Evolutionary conservation across 2,113 vertebrate genomes (phyloP), one percentile per base, ranked within the genome.

Genomic region (Emberiza fucata): DNA sequence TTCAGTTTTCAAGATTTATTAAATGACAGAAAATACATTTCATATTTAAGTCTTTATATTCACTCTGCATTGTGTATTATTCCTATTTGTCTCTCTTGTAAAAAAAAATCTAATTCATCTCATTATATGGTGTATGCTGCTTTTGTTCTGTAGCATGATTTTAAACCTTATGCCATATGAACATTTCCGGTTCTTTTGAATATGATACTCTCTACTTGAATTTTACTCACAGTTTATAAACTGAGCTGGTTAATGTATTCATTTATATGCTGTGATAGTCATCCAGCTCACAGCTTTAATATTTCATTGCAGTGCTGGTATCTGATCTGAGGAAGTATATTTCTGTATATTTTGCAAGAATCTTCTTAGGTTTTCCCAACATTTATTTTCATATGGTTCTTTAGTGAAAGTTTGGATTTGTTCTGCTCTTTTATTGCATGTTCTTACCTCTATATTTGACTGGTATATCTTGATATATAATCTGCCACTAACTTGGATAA

Each of bases 211-310:
- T 59, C n/a, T 59, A 81, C 65, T 81, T 76, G 63, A 93, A 90
- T 92, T 88, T 86, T 91, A 54, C 39, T 80, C 59, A 68, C 8
- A 80, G 33, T 73, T 93, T 93, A 77, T 94, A 95, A 95, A 88
- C 54, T 68, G 44, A 82, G 51, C 2, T 92, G 40, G 76, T 78
- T 96, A 92, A 68, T 50, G 19, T 71, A 86, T 92, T 93, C 29
- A 78, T 94, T 93, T 83, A 75, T 83, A 75, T 88, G 42, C 68
- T 70, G 56, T 81, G 60, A 86, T 69, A 81, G 20, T 71, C 40
- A 83, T 93, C 60, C 64, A 81, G 28, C 35, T 96, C 81, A 90
- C 78, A 86, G 54, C 40, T 96, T 83, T 92, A 92, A 25, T 92
- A 90, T 93, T 83, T 81, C 51, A 65, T 81, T 77, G 60, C 64